These are phyloP conservation scores for Yponomeuta malinellus DNA, from an alignment of 2,888 invertebrate genomes.

Conservation along the genomic window DNA sequence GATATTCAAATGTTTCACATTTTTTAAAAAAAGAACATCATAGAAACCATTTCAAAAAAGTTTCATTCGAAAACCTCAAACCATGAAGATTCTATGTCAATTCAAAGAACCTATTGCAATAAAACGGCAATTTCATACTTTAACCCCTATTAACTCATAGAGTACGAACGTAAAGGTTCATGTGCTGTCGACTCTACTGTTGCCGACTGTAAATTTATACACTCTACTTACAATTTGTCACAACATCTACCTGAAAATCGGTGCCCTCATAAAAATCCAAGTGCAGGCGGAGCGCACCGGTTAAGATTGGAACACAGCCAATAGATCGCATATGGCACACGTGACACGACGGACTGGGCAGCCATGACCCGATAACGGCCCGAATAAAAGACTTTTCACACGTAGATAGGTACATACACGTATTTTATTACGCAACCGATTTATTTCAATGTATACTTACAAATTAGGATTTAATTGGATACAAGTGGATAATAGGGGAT, in stretches of 20 bases:
- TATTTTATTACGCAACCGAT: neutral
- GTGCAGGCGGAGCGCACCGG: neutral
- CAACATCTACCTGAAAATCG: neutral
- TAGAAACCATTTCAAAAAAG: too few relatives aligned
- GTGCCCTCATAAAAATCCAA: neutral
- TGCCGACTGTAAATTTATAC: neutral
- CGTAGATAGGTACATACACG: neutral
- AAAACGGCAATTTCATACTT: too few relatives aligned
- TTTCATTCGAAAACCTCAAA: too few relatives aligned
- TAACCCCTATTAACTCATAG: too few relatives aligned
- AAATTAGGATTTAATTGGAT: too few relatives aligned
- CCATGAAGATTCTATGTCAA: too few relatives aligned
- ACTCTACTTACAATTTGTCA: neutral
- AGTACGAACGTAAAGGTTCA: too few relatives aligned
- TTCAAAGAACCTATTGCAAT: too few relatives aligned
- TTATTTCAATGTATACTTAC: neutral
- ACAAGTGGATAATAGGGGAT: too few relatives aligned
- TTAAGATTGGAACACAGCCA: neutral
- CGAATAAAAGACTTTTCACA: neutral
- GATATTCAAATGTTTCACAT: too few relatives aligned
- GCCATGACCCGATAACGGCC: slow-evolving; percentile 1
- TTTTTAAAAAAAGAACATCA: too few relatives aligned
- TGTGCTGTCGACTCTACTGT: too few relatives aligned
- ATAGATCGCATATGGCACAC: slow-evolving; percentile 10
- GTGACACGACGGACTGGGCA: neutral